phyloP scores from a whole-genome alignment of 2,888 invertebrate genomes.

The Hartigia nigra region DNA sequence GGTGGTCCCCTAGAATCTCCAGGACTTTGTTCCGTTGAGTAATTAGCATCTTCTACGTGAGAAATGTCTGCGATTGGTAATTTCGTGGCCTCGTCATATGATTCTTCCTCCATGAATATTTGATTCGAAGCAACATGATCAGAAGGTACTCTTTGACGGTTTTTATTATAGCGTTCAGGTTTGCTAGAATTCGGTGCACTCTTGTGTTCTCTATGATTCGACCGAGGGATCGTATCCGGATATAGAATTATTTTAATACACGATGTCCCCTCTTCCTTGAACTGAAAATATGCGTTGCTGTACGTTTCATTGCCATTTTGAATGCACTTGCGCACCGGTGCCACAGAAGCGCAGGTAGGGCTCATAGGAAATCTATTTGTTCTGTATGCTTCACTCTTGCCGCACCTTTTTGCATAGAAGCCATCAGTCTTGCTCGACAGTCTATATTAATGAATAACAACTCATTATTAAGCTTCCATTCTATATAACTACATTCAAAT shows the following conservation, averaged over 20 bases:
- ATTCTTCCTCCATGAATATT: not conserved
- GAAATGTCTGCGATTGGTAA: not conserved
- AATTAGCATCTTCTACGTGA: not conserved
- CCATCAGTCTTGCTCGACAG: conserved; percentile 31
- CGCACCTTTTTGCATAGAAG: conserved; percentile 19
- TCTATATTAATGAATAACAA: conserved; percentile 38
- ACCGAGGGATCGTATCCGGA: not conserved
- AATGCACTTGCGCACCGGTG: conserved; percentile 31
- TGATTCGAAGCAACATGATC: not conserved
- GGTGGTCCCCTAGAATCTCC: not conserved
- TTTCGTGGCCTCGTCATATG: not conserved
- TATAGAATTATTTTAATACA: conserved; percentile 22
- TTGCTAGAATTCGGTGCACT: not conserved
- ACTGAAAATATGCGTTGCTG: conserved; percentile 18
- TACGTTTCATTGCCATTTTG: conserved; percentile 34
- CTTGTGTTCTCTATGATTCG: not conserved
- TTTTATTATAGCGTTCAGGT: not conserved
- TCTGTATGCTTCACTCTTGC: conserved; percentile 29
- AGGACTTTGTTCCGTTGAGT: not conserved
- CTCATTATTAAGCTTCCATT: conserved; percentile 24
- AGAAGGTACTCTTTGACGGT: not conserved
- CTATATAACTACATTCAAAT: conserved; percentile 59
- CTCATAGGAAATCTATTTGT: conserved; percentile 31
- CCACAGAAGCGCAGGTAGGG: conserved; percentile 24
- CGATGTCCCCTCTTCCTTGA: conserved; percentile 2